Conservation (phyloP, 2,797 vertebrate species). For the Cichlasoma orientale region DNA sequence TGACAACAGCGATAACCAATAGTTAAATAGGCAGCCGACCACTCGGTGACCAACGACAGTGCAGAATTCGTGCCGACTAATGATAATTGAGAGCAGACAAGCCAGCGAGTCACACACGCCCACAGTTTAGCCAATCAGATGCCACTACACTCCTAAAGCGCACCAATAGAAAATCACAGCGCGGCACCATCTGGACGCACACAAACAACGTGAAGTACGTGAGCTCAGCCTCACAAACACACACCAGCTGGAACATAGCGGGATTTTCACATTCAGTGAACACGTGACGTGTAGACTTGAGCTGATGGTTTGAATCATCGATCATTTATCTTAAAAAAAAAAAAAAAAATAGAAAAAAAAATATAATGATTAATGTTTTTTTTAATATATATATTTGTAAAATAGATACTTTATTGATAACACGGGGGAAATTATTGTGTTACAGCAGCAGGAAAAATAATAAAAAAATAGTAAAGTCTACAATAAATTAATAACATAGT, state of each 20-base stretch:
- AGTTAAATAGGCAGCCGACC: background rate
- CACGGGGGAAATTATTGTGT: background rate
- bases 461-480: background rate
- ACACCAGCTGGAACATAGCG: background rate
- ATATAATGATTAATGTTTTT: background rate
- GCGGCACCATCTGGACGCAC: slow-evolving; percentile 77
- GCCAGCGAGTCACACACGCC: slow-evolving; percentile 72
- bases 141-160: background rate
- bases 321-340: background rate
- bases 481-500: background rate
- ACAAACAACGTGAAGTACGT: slow-evolving; percentile 26
- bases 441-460: background rate
- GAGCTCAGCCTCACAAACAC: slow-evolving; percentile 8
- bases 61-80: slow-evolving; percentile 42
- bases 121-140: slow-evolving; percentile 75
- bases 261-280: background rate
- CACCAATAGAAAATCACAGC: slow-evolving; percentile 89
- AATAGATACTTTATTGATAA: background rate
- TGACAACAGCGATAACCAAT: slow-evolving; percentile 74
- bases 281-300: background rate
- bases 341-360: too few species aligned
- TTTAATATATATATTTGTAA: background rate
- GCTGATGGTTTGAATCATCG: background rate
- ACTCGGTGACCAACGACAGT: slow-evolving; percentile 51
- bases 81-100: slow-evolving; percentile 24